Base-by-base conservation (phyloP, 2,888 invertebrate species). In the Agrotis puta region DNA sequence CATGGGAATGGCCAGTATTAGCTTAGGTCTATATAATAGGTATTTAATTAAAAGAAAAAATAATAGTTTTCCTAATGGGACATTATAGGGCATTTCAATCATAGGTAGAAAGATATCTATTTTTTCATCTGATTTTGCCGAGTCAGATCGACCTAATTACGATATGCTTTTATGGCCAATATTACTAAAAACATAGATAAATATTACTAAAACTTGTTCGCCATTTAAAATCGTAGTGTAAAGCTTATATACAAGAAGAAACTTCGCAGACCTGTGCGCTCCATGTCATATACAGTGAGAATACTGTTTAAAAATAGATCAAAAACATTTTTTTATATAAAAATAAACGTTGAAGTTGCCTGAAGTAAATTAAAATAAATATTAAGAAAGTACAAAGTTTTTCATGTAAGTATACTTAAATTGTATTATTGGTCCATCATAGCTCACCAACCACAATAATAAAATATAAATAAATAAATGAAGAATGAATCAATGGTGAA, bases 211-310 rank as follows among this genome's bases (percentile, higher is more conserved):
- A 81, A 76, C 75, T 71, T 75, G 71, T 74, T 51, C 22, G 11
- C 58, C 62, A 70, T 77, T 51, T 53, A 27, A 64, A 71, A 62
- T 64, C 51, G 70, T 81, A 69, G 87, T 85, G 85, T 80, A 70
- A 93, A 94, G 94, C 94, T 92, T 92, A 93, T 94, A 70, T 94
- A 94, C 94, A 95, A 81, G 91, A 93, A 93, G 93, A 89, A 74
- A 72, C 68, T 74, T 88, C 86, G 91, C 90, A 77, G 79, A 82
- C 87, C 91, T 63, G 88, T 89, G 89, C 87, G 74, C 53, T 50
- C 57, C 63, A 73, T 72, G 18, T 73, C 72, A 63, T 87, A 87
- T 83, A 85, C 84, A 85, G 83, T 84, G 83, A 74, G 14, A 64
- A 65, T 59, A 70, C 64, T 77, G 67, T 59, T n/a, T 61, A 56